These are phyloP conservation scores for Tadarida brasiliensis DNA, from an alignment of 2,797 vertebrate species.

Conservation along the genomic window DNA sequence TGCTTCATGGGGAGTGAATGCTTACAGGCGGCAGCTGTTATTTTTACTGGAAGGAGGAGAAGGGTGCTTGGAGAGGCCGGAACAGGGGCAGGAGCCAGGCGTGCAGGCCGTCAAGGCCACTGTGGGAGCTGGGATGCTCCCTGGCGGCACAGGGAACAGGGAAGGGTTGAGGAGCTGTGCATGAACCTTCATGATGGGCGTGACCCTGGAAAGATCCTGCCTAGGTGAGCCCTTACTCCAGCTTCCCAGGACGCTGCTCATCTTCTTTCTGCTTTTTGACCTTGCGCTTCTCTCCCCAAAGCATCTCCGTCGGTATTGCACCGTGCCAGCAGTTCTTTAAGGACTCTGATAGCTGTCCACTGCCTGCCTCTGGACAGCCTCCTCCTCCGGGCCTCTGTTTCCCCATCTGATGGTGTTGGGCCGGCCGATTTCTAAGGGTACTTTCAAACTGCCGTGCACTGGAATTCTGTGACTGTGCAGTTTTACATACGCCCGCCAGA, in stretches of 20 bases:
- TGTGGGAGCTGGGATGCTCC: rapidly evolving
- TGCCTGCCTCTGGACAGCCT: neutral
- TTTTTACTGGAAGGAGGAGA: rapidly evolving
- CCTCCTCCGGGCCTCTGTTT: neutral
- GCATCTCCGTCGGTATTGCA: neutral
- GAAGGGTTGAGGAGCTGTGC: neutral
- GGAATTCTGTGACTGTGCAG: neutral
- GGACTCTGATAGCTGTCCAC: neutral
- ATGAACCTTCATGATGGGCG: neutral
- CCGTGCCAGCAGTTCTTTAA: neutral
- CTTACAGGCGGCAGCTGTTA: no score
- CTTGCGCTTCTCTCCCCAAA: neutral
- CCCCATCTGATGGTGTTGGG: neutral
- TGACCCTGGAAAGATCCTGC: neutral
- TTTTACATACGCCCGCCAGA: rapidly evolving
- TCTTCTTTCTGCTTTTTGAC: neutral
- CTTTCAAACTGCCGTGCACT: no score
- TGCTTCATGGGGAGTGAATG: rapidly evolving
- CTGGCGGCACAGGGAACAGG: neutral
- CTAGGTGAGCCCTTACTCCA: neutral
- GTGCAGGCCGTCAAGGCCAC: rapidly evolving
- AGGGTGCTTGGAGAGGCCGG: neutral
- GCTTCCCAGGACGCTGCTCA: neutral
- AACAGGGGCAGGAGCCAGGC: neutral
- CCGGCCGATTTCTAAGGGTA: neutral